Evolutionary conservation across 2,797 vertebrate genomes (phyloP).

Genomic region (Leptoclinus maculatus): DNA sequence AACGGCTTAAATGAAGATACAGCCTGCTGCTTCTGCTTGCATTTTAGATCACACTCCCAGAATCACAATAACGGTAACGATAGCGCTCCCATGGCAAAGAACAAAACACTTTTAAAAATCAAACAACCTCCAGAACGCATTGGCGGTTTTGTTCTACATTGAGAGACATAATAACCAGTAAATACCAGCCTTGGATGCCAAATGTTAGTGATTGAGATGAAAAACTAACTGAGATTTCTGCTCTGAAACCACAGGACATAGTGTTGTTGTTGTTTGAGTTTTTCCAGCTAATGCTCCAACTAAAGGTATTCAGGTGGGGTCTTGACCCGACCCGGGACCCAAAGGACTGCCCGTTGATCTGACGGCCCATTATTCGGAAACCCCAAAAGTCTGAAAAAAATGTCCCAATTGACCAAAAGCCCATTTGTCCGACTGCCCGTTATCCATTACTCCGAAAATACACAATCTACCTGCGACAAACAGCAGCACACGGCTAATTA

Average conservation of each 20-base stretch:
- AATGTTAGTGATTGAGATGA: slow-evolving; percentile 11
- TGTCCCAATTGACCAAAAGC: no score
- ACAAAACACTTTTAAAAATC: slow-evolving; percentile 7
- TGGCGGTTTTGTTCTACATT: not conserved
- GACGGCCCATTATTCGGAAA: no score
- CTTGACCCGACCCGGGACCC: no score
- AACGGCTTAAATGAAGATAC: slow-evolving; percentile 6
- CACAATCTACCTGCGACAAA: no score
- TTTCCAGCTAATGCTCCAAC: not conserved
- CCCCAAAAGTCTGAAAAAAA: no score
- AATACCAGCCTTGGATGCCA: not conserved
- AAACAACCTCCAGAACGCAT: not conserved
- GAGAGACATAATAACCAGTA: not conserved
- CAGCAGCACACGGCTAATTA: no score
- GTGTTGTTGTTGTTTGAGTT: not conserved
- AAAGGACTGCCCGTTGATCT: no score
- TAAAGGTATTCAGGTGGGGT: not conserved
- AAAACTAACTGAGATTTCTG: not conserved
- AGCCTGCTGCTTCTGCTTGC: slow-evolving; percentile 21
- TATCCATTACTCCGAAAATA: no score
- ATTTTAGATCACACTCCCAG: slow-evolving; percentile 8
- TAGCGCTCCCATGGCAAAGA: not conserved
- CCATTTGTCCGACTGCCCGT: no score
- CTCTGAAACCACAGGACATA: not conserved
- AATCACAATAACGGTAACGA: not conserved